Conservation (phyloP, 2,113 vertebrate species). For the Epinephelus fuscoguttatus region DNA sequence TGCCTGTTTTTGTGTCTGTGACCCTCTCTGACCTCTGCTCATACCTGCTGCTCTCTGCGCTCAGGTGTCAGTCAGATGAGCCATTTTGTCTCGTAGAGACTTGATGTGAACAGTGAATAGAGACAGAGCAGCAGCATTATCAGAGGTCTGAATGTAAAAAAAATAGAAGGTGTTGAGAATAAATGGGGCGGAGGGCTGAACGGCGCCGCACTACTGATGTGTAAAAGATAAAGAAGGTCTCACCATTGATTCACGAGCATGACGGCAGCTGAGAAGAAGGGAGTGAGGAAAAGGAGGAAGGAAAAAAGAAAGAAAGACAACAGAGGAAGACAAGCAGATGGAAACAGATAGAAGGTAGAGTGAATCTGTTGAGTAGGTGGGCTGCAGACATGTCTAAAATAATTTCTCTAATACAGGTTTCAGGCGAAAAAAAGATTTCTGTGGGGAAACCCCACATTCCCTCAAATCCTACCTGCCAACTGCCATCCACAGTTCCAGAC, state of each 20-base stretch:
- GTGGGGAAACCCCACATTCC: too few relatives aligned
- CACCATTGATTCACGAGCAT: conserved; percentile 67
- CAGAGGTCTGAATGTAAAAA: conserved; percentile 55
- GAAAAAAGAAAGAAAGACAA: conserved; percentile 12
- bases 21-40: conserved; percentile 44
- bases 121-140: conserved; percentile 74
- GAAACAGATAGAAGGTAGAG: background rate
- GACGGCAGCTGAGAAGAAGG: conserved; percentile 9
- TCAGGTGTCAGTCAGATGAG: conserved; percentile 56
- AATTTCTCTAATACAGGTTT: background rate
- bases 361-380: background rate
- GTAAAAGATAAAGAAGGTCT: conserved; percentile 94
- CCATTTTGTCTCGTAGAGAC: conserved; percentile 35
- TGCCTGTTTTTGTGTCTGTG: conserved; percentile 11
- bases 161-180: conserved; percentile 67
- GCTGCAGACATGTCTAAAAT: background rate
- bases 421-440: background rate
- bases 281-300: conserved; percentile 44
- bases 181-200: conserved; percentile 87
- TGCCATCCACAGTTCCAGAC: background rate
- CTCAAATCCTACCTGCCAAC: background rate
- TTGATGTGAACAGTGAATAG: conserved; percentile 68
- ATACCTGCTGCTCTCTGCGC: conserved; percentile 29
- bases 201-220: conserved; percentile 90
- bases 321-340: conserved; percentile 1